phyloP scores from a whole-genome alignment of 2,888 invertebrate species.

The Parelbella ahira region DNA sequence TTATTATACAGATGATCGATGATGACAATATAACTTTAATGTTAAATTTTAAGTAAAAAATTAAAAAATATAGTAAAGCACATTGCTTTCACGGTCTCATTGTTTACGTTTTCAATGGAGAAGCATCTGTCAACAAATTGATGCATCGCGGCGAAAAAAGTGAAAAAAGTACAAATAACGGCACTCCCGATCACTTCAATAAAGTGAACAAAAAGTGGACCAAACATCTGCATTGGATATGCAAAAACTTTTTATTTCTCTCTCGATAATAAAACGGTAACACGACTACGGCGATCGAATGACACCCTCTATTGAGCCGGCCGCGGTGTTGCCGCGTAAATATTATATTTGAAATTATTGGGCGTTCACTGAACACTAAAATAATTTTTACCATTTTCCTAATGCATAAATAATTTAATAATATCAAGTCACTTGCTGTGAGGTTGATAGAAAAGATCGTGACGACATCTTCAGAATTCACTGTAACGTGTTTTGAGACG shows the following conservation, averaged over 20 bases:
- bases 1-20: too few species aligned
- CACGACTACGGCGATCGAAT: constrained; percentile 38
- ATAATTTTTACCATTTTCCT: too few species aligned
- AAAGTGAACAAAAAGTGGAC: constrained; percentile 64
- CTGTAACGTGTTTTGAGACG: too few species aligned
- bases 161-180: constrained; percentile 45
- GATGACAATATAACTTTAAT: too few species aligned
- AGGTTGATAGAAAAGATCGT: too few species aligned
- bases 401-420: too few species aligned
- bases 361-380: constrained; percentile 6
- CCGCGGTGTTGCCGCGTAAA: constrained; percentile 32
- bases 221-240: constrained; percentile 70
- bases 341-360: constrained; percentile 28
- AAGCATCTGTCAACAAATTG: constrained; percentile 38
- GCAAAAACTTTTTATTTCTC: constrained; percentile 58
- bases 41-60: too few species aligned
- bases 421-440: too few species aligned
- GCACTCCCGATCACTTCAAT: constrained; percentile 55
- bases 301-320: constrained; percentile 31
- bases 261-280: constrained; percentile 48
- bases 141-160: constrained; percentile 45
- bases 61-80: too few species aligned
- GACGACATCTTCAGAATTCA: too few species aligned
- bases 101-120: constrained; percentile 26
- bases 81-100: too few species aligned